These are phyloP conservation scores for Etheostoma cragini DNA, from an alignment of 2,113 vertebrate genomes.

Conservation along the genomic window DNA sequence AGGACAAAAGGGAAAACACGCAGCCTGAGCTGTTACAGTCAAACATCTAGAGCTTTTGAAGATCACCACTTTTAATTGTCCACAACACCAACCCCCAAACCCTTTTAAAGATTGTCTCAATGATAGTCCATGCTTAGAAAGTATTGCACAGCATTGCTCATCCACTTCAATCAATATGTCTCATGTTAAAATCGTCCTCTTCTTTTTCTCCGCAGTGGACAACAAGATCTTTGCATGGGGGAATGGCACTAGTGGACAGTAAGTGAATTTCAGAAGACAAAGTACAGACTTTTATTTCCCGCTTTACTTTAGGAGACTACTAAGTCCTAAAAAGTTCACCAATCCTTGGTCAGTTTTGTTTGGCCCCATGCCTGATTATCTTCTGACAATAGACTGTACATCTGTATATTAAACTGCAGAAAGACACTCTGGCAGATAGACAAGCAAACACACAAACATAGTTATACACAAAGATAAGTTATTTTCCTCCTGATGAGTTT, in stretches of 20 bases:
- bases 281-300: background rate
- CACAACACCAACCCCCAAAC: background rate
- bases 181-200: constrained; percentile 10
- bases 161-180: background rate
- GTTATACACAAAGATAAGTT: constrained; percentile 50
- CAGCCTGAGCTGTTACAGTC: constrained; percentile 41
- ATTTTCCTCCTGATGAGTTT: constrained; percentile 66
- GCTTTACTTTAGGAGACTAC: constrained; percentile 26
- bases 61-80: constrained; percentile 31
- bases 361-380: constrained; percentile 3
- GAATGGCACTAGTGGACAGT: constrained; percentile 74
- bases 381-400: background rate
- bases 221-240: constrained; percentile 71
- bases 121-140: background rate
- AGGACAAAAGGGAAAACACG: constrained; percentile 66
- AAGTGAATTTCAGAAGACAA: constrained; percentile 51
- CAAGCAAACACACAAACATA: constrained; percentile 29
- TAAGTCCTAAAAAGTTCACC: constrained; percentile 35
- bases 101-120: background rate
- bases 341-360: constrained; percentile 23
- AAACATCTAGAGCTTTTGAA: constrained; percentile 43
- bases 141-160: background rate
- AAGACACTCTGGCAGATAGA: constrained; percentile 8
- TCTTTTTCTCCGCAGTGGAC: constrained; percentile 52
- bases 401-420: constrained; percentile 24